Evolutionary conservation across 64 coral and sea anemone genomes (phyloP), one percentile per base, ranked within the genome.

Genomic region (Dendrophyllia cribrosa): DNA sequence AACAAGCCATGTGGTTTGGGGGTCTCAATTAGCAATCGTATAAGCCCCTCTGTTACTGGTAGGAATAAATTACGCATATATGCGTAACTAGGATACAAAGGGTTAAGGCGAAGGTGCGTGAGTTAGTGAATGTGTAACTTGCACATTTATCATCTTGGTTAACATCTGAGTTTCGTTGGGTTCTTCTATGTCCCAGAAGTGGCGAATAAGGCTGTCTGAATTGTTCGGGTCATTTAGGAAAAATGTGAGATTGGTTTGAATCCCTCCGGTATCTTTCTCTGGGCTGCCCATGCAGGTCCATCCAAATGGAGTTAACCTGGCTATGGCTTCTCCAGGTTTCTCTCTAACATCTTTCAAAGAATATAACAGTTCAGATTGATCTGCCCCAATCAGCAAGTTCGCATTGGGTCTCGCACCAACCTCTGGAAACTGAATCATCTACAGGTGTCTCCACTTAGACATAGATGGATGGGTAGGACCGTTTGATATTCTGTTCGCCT

Each of bases 171-270:
- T 53, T 59, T 5, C 22, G 72, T 72, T n/a, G 58, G 91, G 82
- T 43, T 87, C 91, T 77, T 86, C 83, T 66, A 87, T 93, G 25
- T 93, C 91, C 81, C 74, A 93, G 83, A 78, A 93, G 61, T 73
- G 91, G 9, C 91, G 45, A 66, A 93, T 65, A 66, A 87, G 91
- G 24, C 87, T 16, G 60, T 44, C 77, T 34, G 77, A 79, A 12
- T 74, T 52, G 62, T 21, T 55, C 6, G 66, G 15, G 43, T 87
- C 58, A 26, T 87, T 48, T 22, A 77, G 71, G 43, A 66, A 48
- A 69, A 93, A 87, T 62, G 91, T 79, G 23, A 87, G 48, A 76
- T 79, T 64, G 71, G 70, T 73, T 47, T 77, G 73, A 66, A 46
- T 14, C 58, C n/a, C 34, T 64, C 26, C 74, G 21, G 21, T 12